Conservation (phyloP, 2,113 vertebrate genomes). For the Bambusicola thoracicus region DNA sequence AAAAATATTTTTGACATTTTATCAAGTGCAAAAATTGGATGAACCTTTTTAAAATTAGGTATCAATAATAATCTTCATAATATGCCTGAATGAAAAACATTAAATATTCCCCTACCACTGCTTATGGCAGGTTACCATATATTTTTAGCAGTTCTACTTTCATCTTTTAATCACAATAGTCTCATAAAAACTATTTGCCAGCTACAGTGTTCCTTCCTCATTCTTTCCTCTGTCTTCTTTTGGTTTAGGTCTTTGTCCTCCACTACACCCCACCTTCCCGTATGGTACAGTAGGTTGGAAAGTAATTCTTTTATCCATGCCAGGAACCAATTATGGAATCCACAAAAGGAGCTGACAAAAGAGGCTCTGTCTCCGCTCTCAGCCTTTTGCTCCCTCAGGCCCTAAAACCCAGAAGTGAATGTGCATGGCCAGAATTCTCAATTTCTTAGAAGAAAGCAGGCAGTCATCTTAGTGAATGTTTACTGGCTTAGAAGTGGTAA, state of each 20-base stretch:
- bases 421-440: conserved; percentile 34
- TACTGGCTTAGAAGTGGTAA: conserved; percentile 34
- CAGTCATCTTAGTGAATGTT: conserved; percentile 31
- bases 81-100: background rate
- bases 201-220: background rate
- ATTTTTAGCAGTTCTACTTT: background rate
- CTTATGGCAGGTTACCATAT: background rate
- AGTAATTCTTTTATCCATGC: conserved; percentile 47
- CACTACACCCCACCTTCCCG: conserved; percentile 30
- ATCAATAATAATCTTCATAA: background rate
- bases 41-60: background rate
- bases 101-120: background rate
- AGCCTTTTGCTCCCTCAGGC: conserved; percentile 51
- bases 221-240: background rate
- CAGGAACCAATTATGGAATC: conserved; percentile 57
- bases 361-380: conserved; percentile 35
- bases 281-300: conserved; percentile 38
- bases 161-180: background rate
- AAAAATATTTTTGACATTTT: background rate
- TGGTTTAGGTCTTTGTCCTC: conserved; percentile 13
- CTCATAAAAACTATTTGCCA: background rate
- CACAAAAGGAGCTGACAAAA: conserved; percentile 65
- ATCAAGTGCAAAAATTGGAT: background rate
- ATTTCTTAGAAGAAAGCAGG: conserved; percentile 45
- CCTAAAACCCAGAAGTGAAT: conserved; percentile 24